Evolutionary conservation across 2,113 vertebrate species (phyloP), one percentile per base, ranked within the genome.

Genomic region (Gobius niger): DNA sequence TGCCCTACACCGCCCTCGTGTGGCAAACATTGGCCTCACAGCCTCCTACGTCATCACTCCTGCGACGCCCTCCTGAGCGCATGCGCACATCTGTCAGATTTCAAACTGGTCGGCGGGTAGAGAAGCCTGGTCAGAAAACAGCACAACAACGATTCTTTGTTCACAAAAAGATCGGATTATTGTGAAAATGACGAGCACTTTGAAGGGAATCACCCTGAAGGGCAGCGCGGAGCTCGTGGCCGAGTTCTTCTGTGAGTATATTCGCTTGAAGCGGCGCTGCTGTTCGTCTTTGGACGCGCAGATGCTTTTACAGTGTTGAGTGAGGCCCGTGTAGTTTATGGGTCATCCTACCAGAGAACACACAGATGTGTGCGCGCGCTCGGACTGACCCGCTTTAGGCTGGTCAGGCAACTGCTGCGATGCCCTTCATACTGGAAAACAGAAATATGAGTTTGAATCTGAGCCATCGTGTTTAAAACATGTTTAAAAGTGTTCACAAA

Each of bases 221-320:
- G 96, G 97, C 8, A 97, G 97, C 73, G 93, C 96, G 0, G 96
- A 97, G 18, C 90, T 96, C 2, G 96, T 98, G 14, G 94, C 96
- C 0, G 96, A 99, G 80, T 99, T 99, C 44, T 99, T 98, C 82
- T 95, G 96, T 99, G 73, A 95, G 96, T 90, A 18, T 71, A 64
- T 6, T 8, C 7, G 9, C n/a, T 10, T 7, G 10, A 62, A 0
- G 9, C 0, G 4, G 11, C 14, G 7, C 49, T 54, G 1, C 0
- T 51, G 15, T 9, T 3, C 42, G 5, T 50, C 6, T 10, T 6
- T 24, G 7, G 5, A 63, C 44, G 14, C 6, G n/a, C 3, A 7
- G n/a, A 10, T 5, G 10, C 7, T n/a, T 3, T 7, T 13, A 60
- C 52, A 24, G 49, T 10, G 9, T 10, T n/a, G 10, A 16, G 42